Evolutionary conservation across 1,140 invertebrate species (phyloP), one percentile per base, ranked within the genome.

Genomic region (Ridgeia piscesae): DNA sequence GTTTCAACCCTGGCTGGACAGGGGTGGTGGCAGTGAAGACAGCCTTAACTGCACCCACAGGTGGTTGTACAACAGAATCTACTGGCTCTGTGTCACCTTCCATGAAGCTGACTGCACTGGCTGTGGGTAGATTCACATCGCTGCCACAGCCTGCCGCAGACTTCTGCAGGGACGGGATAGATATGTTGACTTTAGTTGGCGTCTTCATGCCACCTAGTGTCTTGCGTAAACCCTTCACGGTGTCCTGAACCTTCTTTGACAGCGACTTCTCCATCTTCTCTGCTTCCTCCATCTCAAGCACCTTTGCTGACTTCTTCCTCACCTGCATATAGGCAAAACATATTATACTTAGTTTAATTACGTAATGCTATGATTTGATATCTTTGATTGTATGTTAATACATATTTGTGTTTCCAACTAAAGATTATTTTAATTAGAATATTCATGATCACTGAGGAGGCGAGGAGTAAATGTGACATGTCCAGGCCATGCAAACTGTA

Each of bases 221-320:
- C 58, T 77, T 21, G 27, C 58, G 58, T 21, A 77, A 21, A 31
- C 58, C 58, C 58, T 77, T 77, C 58, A 77, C 58, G 0, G 58
- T 77, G 58, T 77, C 58, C 58, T 77, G 58, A 2, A 77, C 58
- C 58, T 77, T 77, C 58, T 77, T 77, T 21, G 58, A 77, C 58
- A 77, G 58, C 2, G 58, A 77, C 58, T 94, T 94, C 92, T 99
- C 98, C 0, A 97, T 97, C 0, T 98, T 98, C 95, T 99, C 98
- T 96, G 98, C 99, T 95, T 98, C 98, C 95, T 98, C 97, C 96
- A 96, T 96, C 93, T 96, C 96, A 35, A 96, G 93, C 21, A 99
- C 96, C 95, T 99, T 99, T 0, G 98, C 98, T 11, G 98, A 99
- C 95, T 99, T 99, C 96, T 99, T 99, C 88, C 98, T 96, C 0